phyloP scores from a whole-genome alignment of 2,888 invertebrate species.

The Lomographa bimaculata region DNA sequence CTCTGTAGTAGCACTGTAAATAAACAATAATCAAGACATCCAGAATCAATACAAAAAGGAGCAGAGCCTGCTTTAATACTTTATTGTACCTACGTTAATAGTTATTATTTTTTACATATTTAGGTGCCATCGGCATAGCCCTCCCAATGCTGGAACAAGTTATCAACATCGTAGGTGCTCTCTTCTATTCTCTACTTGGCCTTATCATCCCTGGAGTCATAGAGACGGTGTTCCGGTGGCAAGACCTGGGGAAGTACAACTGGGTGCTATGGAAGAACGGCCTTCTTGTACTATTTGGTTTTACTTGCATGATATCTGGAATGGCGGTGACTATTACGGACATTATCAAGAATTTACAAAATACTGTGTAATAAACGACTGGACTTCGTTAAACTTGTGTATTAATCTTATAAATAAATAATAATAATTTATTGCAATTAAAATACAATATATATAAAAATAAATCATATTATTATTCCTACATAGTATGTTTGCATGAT shows the following conservation, averaged over 20 bases:
- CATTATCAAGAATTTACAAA: slow-evolving; percentile 68
- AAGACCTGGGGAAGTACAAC: slow-evolving; percentile 85
- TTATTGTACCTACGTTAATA: too few relatives aligned
- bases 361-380: slow-evolving; percentile 36
- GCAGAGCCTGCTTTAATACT: too few relatives aligned
- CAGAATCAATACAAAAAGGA: too few relatives aligned
- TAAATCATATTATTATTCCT: too few relatives aligned
- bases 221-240: slow-evolving; percentile 88
- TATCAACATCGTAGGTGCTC: slow-evolving; percentile 73
- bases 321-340: slow-evolving; percentile 64
- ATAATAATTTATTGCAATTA: too few relatives aligned
- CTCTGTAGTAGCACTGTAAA: too few relatives aligned
- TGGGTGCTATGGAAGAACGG: slow-evolving; percentile 89
- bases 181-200: slow-evolving; percentile 89
- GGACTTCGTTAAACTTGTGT: too few relatives aligned
- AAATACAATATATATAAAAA: too few relatives aligned
- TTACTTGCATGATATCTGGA: slow-evolving; percentile 87
- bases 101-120: slow-evolving; percentile 1
- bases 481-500: too few relatives aligned
- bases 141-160: slow-evolving; percentile 78
- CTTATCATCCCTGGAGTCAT: slow-evolving; percentile 90
- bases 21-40: too few relatives aligned
- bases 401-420: too few relatives aligned
- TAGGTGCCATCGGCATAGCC: slow-evolving; percentile 88
- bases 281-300: slow-evolving; percentile 83